These are phyloP conservation scores for Diplodus puntazzo DNA, from an alignment of 2,797 vertebrate species.

Conservation along the genomic window DNA sequence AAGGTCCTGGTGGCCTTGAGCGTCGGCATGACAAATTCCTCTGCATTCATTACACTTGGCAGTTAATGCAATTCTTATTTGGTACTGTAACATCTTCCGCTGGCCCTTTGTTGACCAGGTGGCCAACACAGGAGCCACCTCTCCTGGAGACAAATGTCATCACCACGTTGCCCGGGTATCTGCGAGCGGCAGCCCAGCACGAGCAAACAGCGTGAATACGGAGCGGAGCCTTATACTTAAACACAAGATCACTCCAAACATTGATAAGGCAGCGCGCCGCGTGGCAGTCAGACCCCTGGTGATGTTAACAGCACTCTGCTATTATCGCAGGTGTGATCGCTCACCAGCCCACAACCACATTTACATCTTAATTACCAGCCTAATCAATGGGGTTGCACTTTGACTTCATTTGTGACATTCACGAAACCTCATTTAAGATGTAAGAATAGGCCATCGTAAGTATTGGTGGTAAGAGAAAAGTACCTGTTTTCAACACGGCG, in stretches of 20 bases:
- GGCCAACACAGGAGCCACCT: slow-evolving; percentile 57
- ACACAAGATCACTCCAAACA: slow-evolving; percentile 76
- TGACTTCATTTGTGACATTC: slow-evolving; percentile 81
- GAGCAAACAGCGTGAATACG: slow-evolving; percentile 70
- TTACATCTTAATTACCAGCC: slow-evolving; percentile 87
- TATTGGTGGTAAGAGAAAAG: slow-evolving; percentile 67
- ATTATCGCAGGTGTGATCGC: slow-evolving; percentile 85
- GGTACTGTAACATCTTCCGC: slow-evolving; percentile 42
- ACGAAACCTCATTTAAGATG: slow-evolving; percentile 77
- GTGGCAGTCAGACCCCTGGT: slow-evolving; percentile 76
- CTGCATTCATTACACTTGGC: slow-evolving; percentile 64
- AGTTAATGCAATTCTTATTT: slow-evolving; percentile 57
- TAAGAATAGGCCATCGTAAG: slow-evolving; percentile 77
- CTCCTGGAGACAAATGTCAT: slow-evolving; percentile 65
- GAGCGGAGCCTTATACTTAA: slow-evolving; percentile 79
- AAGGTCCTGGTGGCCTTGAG: slow-evolving; percentile 37
- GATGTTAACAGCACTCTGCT: slow-evolving; percentile 78
- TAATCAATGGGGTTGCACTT: slow-evolving; percentile 84
- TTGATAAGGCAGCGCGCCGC: slow-evolving; percentile 73
- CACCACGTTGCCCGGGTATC: slow-evolving; percentile 57
- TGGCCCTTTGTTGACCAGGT: slow-evolving; percentile 76
- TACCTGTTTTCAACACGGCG: slow-evolving; percentile 54
- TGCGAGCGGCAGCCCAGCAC: slow-evolving; percentile 47
- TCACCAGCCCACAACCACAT: slow-evolving; percentile 80
- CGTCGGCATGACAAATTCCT: slow-evolving; percentile 54